Conservation (phyloP, 2,888 invertebrate genomes). For the Machimus rusticus region DNA sequence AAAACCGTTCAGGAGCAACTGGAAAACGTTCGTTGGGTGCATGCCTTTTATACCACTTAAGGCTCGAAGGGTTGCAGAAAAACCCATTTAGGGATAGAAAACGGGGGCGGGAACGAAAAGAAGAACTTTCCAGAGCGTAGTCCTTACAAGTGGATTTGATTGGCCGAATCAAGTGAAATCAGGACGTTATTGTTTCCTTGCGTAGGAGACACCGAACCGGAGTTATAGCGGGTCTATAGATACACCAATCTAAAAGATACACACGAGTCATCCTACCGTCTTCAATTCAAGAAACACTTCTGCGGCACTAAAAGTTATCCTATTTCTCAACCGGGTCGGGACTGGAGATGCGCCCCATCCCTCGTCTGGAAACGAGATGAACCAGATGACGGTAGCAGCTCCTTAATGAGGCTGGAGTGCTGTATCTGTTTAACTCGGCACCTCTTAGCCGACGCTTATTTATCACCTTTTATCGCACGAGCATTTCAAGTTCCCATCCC, state of each 20-base stretch:
- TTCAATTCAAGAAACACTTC: constrained; percentile 7
- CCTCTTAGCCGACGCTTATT: constrained; percentile 43
- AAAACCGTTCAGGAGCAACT: neutral
- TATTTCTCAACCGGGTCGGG: neutral
- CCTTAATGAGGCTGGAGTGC: constrained; percentile 42
- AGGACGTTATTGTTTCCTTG: constrained; percentile 54
- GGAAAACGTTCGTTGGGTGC: neutral
- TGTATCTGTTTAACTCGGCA: constrained; percentile 45
- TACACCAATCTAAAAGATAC: constrained; percentile 22
- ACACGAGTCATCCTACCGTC: constrained; percentile 24
- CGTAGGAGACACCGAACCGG: constrained; percentile 30
- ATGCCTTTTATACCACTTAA: constrained; percentile 24
- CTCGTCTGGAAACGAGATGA: neutral
- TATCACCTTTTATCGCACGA: constrained; percentile 45
- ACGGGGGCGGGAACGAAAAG: neutral
- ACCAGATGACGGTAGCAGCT: constrained; percentile 33
- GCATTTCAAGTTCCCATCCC: neutral
- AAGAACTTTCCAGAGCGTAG: constrained; percentile 3
- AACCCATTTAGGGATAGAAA: constrained; percentile 24
- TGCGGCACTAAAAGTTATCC: constrained; percentile 35
- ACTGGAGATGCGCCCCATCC: neutral
- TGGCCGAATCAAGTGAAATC: constrained; percentile 63
- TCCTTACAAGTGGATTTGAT: constrained; percentile 54
- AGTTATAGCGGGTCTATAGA: constrained; percentile 15
- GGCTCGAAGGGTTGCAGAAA: neutral